Evolutionary conservation across 2,888 invertebrate genomes (phyloP), one percentile per base, ranked within the genome.

Genomic region (Drepanosiphum platanoidis): DNA sequence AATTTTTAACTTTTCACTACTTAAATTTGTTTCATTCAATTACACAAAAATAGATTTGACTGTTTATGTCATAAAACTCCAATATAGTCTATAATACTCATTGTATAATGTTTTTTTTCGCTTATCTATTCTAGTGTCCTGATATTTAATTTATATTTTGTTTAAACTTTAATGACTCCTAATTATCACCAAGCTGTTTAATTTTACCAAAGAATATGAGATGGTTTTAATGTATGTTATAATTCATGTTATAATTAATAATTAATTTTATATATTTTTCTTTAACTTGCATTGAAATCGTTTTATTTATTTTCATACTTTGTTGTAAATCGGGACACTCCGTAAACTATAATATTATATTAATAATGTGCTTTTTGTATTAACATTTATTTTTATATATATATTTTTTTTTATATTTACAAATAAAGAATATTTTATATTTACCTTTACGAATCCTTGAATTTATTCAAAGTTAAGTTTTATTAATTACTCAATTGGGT

Each of bases 321-420:
- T 52, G 1, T 52, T n/a, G 3, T 52, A 52, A n/a, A 52, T 52
- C 22, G 5, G 52, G 18, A 52, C 52, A 52, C 22, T 52, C 8
- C 4, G 18, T 52, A 0, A 22, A 52, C 18, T 30, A 11, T 30
- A 30, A 64, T 61, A 27, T 7, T 64, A 64, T 27, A 13, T 98
- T 98, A 22, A 46, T 46, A 46, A 90, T 94, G 95, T 11, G 97
- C 97, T 0, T 98, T 98, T 91, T 96, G 96, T 11, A 93, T 94
- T 5, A 92, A 95, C 8, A 97, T 64, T 64, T 64, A 64, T 27
- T 13, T 64, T 64, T 64, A 64, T 27, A 64, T 27, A 8, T 22
- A 52, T 8, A n/a, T 42, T 22, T 42, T 42, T 11, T 5, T 13
- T 42, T 42, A 42, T 42, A 5, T 42, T 42, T 42, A 1, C 13